Evolutionary conservation across 2,113 vertebrate genomes (phyloP).

Genomic region (Tupaia tana): DNA sequence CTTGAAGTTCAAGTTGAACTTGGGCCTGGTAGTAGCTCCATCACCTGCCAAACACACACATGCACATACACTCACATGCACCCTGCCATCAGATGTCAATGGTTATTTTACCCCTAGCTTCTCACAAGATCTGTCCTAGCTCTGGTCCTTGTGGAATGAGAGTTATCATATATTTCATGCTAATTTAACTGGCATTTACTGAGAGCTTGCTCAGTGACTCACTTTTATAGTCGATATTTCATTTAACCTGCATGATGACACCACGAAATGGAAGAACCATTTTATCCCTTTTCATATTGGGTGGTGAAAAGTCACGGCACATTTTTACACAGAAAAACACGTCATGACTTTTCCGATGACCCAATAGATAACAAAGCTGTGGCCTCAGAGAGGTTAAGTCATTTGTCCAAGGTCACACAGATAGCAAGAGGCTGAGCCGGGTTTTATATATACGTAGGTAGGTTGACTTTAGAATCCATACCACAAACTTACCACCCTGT

Average conservation of each 20-base stretch:
- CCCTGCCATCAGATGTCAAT: accelerated
- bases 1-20: not conserved
- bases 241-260: too few species aligned
- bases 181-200: not conserved
- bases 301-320: too few species aligned
- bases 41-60: not conserved
- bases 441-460: not conserved
- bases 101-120: not conserved
- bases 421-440: not conserved
- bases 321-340: too few species aligned
- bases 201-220: not conserved
- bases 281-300: not conserved
- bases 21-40: not conserved
- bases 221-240: not conserved
- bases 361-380: not conserved
- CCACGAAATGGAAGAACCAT: not conserved
- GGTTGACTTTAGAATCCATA: accelerated
- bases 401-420: not conserved
- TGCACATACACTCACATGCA: not conserved
- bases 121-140: accelerated
- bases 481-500: not conserved
- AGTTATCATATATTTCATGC: not conserved
- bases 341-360: too few species aligned
- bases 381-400: not conserved
- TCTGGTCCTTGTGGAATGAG: not conserved